Conservation (phyloP, 2,797 vertebrate genomes). For the Acanthurus tractus region DNA sequence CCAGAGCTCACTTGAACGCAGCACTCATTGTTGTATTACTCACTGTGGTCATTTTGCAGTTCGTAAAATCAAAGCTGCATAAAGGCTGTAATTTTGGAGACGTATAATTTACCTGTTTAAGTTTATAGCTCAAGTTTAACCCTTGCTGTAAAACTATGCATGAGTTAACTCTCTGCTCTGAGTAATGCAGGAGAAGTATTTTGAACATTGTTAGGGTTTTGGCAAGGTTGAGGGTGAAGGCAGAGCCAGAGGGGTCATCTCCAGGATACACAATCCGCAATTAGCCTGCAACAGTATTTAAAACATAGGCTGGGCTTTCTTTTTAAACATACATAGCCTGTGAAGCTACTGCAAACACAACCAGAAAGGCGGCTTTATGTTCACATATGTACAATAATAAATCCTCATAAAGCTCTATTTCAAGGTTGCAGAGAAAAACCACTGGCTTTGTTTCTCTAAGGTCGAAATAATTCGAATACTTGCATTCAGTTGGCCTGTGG, state of each 20-base stretch:
- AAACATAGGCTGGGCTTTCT: slow-evolving; percentile 35
- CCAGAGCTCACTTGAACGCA: slow-evolving; percentile 23
- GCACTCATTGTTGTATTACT: slow-evolving; percentile 71
- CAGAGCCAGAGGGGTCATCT: slow-evolving; percentile 37
- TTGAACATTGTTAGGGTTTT: slow-evolving; percentile 41
- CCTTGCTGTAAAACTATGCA: slow-evolving; percentile 64
- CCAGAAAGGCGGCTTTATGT: slow-evolving; percentile 28
- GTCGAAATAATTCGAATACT: slow-evolving; percentile 20
- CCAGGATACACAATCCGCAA: slow-evolving; percentile 29
- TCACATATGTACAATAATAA: slow-evolving; percentile 30
- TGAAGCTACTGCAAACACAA: slow-evolving; percentile 34
- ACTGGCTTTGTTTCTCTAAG: slow-evolving; percentile 8
- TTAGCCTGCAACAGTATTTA: slow-evolving; percentile 38
- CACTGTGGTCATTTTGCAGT: slow-evolving; percentile 75
- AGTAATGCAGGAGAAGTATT: slow-evolving; percentile 44
- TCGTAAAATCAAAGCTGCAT: slow-evolving; percentile 77
- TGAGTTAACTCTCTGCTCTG: slow-evolving; percentile 52
- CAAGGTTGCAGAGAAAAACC: slow-evolving; percentile 26
- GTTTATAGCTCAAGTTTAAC: slow-evolving; percentile 73
- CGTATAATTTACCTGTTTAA: slow-evolving; percentile 78
- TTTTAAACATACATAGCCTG: slow-evolving; percentile 21
- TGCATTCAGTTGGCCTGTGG: slow-evolving; percentile 18
- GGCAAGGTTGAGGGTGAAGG: slow-evolving; percentile 27
- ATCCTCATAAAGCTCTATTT: slow-evolving; percentile 25
- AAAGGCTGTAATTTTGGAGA: slow-evolving; percentile 77